Conservation (phyloP, 2,888 invertebrate species). For the Halictus quadricinctus region DNA sequence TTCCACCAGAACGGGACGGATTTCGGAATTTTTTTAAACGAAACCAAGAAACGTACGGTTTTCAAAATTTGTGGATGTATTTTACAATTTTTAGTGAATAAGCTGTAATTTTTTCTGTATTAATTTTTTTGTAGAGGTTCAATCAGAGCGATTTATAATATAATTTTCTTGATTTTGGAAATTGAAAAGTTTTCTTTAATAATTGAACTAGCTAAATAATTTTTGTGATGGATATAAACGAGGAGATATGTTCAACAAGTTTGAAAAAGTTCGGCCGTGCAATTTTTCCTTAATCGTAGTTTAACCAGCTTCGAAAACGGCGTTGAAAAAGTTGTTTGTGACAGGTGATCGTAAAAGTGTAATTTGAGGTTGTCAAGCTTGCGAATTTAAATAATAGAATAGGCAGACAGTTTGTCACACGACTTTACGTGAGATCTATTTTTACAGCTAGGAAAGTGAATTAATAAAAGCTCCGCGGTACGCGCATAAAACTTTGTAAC, state of each 20-base stretch:
- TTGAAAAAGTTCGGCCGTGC: background rate
- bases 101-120: background rate
- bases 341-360: background rate
- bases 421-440: background rate
- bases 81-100: background rate
- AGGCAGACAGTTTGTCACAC: background rate
- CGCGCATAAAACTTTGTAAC: background rate
- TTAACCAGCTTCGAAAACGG: background rate
- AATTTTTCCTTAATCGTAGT: background rate
- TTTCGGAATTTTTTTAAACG: background rate
- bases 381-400: background rate
- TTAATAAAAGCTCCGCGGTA: background rate
- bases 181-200: too few relatives aligned
- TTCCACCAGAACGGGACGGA: background rate
- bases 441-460: background rate
- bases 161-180: too few relatives aligned
- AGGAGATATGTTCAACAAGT: background rate
- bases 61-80: background rate
- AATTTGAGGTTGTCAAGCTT: background rate
- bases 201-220: background rate
- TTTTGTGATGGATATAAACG: background rate
- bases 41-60: background rate
- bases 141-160: too few relatives aligned
- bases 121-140: too few relatives aligned
- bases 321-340: background rate